A percentile compares a stretch with the other conserved stretches of the same genome.
These are phyloP conservation scores for Phoebastria nigripes DNA, from an alignment of 2,797 vertebrate genomes.

Conservation along the genomic window DNA sequence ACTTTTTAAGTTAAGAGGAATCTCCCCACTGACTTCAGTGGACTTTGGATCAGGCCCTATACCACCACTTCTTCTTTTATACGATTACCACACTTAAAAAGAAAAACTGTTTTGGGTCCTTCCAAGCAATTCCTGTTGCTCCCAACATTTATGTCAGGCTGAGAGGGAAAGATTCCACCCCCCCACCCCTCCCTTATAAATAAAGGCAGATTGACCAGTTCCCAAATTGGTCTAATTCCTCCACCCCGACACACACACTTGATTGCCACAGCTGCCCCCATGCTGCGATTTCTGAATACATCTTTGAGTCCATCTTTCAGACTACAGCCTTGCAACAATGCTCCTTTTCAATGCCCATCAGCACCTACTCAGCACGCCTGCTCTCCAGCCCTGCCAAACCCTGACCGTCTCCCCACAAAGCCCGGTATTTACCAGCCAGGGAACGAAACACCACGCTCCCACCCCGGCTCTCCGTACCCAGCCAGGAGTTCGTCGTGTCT, in stretches of 20 bases:
- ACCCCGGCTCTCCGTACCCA: background rate
- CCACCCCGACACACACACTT: background rate
- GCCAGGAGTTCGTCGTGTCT: background rate
- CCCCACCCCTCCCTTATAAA: background rate
- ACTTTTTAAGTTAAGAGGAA: background rate
- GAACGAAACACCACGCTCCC: background rate
- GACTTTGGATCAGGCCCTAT: background rate
- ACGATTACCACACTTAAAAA: background rate
- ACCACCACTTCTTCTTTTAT: background rate
- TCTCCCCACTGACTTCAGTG: background rate
- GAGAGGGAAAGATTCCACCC: background rate
- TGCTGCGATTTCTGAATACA: slow-evolving; percentile 26
- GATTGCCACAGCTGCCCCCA: slow-evolving; percentile 8
- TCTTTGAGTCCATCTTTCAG: slow-evolving; percentile 1
- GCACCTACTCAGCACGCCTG: background rate
- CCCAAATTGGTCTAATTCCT: background rate
- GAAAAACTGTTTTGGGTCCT: background rate
- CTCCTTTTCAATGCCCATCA: slow-evolving; percentile 17
- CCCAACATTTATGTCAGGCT: background rate
- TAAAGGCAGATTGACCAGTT: background rate
- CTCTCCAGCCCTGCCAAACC: background rate
- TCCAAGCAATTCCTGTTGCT: background rate
- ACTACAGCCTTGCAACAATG: background rate
- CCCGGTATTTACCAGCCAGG: background rate
- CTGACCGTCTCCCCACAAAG: background rate